Evolutionary conservation across 1,140 invertebrate species (phyloP).

Genomic region (Pseudomyrmex sp.): DNA sequence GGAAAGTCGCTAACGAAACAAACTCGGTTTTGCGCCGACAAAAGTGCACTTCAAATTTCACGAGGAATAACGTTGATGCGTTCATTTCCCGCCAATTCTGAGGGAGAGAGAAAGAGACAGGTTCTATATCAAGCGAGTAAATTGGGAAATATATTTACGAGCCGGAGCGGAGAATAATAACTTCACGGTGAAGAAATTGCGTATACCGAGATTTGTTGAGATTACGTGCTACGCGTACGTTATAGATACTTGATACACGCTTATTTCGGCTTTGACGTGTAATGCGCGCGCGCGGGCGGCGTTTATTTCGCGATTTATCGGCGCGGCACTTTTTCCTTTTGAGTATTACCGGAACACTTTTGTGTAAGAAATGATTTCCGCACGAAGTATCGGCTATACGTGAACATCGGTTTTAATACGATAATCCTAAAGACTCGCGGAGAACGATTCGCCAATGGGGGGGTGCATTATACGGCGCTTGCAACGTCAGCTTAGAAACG

Average conservation of each 20-base stretch:
- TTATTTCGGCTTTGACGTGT: background rate
- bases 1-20: background rate
- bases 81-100: slow-evolving; percentile 17
- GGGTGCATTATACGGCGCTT: slow-evolving; percentile 28
- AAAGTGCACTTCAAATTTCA: slow-evolving; percentile 38
- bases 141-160: slow-evolving; percentile 49
- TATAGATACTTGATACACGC: background rate
- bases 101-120: background rate
- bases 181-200: background rate
- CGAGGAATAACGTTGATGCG: slow-evolving; percentile 7
- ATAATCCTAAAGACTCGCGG: slow-evolving; percentile 15
- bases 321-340: slow-evolving; percentile 2
- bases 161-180: slow-evolving; percentile 27
- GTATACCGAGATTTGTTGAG: slow-evolving; percentile 8
- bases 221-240: slow-evolving; percentile 24
- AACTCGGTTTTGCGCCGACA: background rate
- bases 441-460: slow-evolving; percentile 55
- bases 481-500: slow-evolving; percentile 54
- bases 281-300: background rate
- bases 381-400: slow-evolving; percentile 24
- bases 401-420: slow-evolving; percentile 60
- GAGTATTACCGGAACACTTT: background rate
- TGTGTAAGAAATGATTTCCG: slow-evolving; percentile 31
- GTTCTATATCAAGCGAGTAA: slow-evolving; percentile 20
- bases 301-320: slow-evolving; percentile 11